Conservation (phyloP, 2,888 invertebrate genomes). For the Hyles lineata region DNA sequence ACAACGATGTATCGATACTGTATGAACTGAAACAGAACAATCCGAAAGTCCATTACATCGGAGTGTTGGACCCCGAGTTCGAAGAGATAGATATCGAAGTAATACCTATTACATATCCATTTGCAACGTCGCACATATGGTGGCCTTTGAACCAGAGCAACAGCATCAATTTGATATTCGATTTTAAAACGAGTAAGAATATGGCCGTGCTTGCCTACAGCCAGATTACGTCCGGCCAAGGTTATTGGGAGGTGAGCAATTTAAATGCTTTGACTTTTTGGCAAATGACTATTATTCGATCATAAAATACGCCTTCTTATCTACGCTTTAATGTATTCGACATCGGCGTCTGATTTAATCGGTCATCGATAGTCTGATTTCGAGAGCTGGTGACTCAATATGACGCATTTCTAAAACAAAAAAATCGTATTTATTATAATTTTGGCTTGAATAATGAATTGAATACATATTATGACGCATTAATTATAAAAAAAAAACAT, state of each 20-base stretch:
- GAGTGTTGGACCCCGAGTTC: conserved; percentile 92
- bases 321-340: conserved; percentile 13
- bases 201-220: conserved; percentile 94
- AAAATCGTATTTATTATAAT: background rate
- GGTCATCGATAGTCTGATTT: background rate
- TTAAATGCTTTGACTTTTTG: conserved; percentile 24
- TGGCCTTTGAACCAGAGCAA: conserved; percentile 92
- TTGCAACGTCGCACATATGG: conserved; percentile 95
- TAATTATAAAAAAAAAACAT: background rate
- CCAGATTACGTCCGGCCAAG: conserved; percentile 89
- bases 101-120: conserved; percentile 96
- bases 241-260: conserved; percentile 93
- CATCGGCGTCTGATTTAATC: conserved; percentile 1
- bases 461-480: background rate
- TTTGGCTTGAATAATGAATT: background rate
- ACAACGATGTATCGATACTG: conserved; percentile 95
- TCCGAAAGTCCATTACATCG: conserved; percentile 93
- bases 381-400: background rate
- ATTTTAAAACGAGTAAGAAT: conserved; percentile 93
- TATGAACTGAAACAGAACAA: conserved; percentile 94
- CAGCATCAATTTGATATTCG: conserved; percentile 91
- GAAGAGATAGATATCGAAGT: conserved; percentile 93
- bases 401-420: background rate
- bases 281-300: conserved; percentile 19
- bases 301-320: conserved; percentile 21